Base-by-base conservation (phyloP, 2,797 vertebrate species). In the Pangasius djambal region DNA sequence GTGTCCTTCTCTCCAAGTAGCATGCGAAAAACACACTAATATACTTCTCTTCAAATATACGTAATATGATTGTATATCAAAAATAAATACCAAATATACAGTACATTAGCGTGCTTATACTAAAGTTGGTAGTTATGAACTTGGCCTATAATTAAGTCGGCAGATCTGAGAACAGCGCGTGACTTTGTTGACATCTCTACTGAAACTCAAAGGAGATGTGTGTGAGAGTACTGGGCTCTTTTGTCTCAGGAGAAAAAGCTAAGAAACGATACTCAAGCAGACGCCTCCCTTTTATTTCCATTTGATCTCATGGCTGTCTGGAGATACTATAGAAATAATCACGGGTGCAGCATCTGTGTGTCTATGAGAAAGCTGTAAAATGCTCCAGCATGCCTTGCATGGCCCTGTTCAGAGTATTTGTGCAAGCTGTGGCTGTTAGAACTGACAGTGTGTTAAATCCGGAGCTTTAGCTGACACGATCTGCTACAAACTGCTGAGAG, bases 371-470 rank as follows among this genome's bases (percentile, higher is more conserved):
- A 50, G 57, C 18, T n/a, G 34, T 40, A 25, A 79, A 82, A 69
- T 40, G 48, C 20, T 40, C 57, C 86, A 18, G 44, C 18, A 37
- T 65, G 48, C 31, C 16, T 63, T 57, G n/a, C 61, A 79, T 31
- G 44, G 25, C 18, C 18, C 44, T 34, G 48, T 72, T 48, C 83
- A 72, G 63, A 70, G 57, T 34, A 75, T 63, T 78, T 61, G 57
- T 16, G n/a, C 16, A 20, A 34, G 57, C 65, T 48, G 48, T 40
- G 40, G 70, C 59, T 79, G 59, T 34, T 87, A 40, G 10, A 67
- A 78, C 40, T 87, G 77, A 72, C 82, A 82, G 87, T 28, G 72
- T 31, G 52, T 44, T 79, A 86, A 79, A 85, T 77, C 61, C 55
- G 55, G 57, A 65, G 20, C 86, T 48, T 85, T 59, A 63, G 83